Evolutionary conservation across 2,888 invertebrate species (phyloP).

Genomic region (Sarcophaga caerulescens): DNA sequence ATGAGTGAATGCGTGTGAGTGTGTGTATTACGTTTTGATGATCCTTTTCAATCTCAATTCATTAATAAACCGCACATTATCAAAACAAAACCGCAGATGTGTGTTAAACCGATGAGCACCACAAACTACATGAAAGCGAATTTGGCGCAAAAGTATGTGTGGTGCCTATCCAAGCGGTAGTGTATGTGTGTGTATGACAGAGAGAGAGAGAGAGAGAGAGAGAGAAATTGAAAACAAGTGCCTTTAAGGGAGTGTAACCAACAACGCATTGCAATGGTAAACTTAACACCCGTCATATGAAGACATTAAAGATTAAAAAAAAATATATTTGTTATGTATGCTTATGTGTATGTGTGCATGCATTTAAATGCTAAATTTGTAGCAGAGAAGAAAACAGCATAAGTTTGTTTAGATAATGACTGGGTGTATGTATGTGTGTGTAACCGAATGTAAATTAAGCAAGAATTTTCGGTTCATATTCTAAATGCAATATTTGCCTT

Average conservation of each 20-base stretch:
- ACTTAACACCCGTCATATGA: background rate
- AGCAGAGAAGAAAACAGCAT: no score
- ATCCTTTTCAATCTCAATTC: slow-evolving; percentile 11
- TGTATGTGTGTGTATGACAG: background rate
- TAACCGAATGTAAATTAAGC: no score
- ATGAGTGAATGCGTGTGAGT: background rate
- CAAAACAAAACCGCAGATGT: slow-evolving; percentile 54
- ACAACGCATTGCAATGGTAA: background rate
- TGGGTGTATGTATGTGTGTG: no score
- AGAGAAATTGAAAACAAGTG: background rate
- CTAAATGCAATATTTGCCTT: no score
- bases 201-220: background rate
- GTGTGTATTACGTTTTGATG: background rate
- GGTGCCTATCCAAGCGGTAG: background rate
- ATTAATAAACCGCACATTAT: slow-evolving; percentile 59
- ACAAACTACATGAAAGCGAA: slow-evolving; percentile 37
- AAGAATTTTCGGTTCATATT: no score
- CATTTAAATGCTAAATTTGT: background rate
- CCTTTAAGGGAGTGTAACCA: background rate
- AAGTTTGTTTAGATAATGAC: no score
- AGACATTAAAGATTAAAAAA: background rate
- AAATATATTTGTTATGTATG: background rate
- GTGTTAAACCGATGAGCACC: slow-evolving; percentile 30
- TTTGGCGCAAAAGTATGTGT: slow-evolving; percentile 26
- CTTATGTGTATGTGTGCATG: background rate